Percentiles rank a stretch among this genome's conserved stretches.
phyloP scores from a whole-genome alignment of 2,888 invertebrate genomes.

The Drosophila neoperkinsi region DNA sequence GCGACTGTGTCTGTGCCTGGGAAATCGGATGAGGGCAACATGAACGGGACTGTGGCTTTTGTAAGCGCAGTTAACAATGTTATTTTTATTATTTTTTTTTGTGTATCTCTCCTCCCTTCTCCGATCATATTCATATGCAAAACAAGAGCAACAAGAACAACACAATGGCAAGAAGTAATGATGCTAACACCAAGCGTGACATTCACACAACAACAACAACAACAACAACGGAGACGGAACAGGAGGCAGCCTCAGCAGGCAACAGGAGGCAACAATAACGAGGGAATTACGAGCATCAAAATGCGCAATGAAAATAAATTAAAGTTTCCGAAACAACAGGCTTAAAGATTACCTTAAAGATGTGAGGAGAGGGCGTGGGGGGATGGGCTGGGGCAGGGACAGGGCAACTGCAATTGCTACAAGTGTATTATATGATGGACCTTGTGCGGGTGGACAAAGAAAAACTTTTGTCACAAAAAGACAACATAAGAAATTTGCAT shows the following conservation, averaged over 20 bases:
- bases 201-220: slow-evolving; percentile 56
- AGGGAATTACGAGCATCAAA: slow-evolving; percentile 82
- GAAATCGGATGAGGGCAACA: slow-evolving; percentile 26
- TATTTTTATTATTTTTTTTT: slow-evolving; percentile 3
- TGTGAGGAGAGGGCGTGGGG: neutral
- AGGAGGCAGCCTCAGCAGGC: slow-evolving; percentile 42
- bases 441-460: slow-evolving; percentile 51
- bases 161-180: slow-evolving; percentile 76
- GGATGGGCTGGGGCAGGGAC: neutral
- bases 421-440: slow-evolving; percentile 43
- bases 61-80: slow-evolving; percentile 78
- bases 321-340: slow-evolving; percentile 76
- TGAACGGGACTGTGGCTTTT: slow-evolving; percentile 54
- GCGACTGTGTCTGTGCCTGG: slow-evolving; percentile 12
- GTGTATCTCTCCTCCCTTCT: slow-evolving; percentile 3
- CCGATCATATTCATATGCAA: slow-evolving; percentile 79
- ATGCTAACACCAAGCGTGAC: slow-evolving; percentile 80
- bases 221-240: slow-evolving; percentile 30
- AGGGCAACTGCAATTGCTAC: slow-evolving; percentile 51
- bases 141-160: slow-evolving; percentile 54
- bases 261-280: slow-evolving; percentile 80
- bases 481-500: slow-evolving; percentile 74
- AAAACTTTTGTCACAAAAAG: slow-evolving; percentile 53
- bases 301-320: slow-evolving; percentile 84
- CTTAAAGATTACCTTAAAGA: slow-evolving; percentile 40